Evolutionary conservation across 1,140 invertebrate species (phyloP), one percentile per base, ranked within the genome.

Genomic region (Ceratoteleas bidentatus): DNA sequence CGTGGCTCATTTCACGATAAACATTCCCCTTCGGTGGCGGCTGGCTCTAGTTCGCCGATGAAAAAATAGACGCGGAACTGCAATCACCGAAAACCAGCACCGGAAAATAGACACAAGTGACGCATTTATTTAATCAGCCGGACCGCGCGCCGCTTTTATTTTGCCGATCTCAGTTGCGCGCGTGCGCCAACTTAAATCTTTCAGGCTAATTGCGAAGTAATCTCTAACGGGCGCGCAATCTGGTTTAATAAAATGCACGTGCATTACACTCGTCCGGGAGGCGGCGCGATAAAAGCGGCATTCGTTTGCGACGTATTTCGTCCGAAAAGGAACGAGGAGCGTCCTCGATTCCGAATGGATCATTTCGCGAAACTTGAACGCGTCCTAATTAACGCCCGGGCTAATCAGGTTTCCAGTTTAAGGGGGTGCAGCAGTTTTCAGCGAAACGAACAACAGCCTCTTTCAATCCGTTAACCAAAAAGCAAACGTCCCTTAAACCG

Each of bases 171-270:
- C 47, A 57, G 57, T 56, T 36, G 70, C 43, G 45, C 61, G 57
- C 70, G 49, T 65, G 52, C 58, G 64, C 43, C 45, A 32, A 65
- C 70, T 65, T 58, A 58, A 74, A 74, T 74, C 70, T 74, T 74
- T 74, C 36, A 74, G 38, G 60, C 70, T 74, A 74, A 74, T 74
- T 74, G 70, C 61, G 58, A 74, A 74, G 70, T 74, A 74, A 74
- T 74, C 61, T 74, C 61, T 56, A 50, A 57, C 70, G 45, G 49
- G 61, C 34, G 72, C 61, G 64, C 62, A 76, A 76, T 76, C 73
- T 76, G 73, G 56, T 76, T 76, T 76, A 68, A 76, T 68, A 76
- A 76, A 76, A 68, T 54, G 64, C 43, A 54, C 56, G 43, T 75
- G 62, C 40, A 60, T 66, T 53, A 53, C 47, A 75, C 54, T 33